These are phyloP conservation scores for Nannobrachium achirus DNA, from an alignment of 2,113 vertebrate species.

Conservation along the genomic window DNA sequence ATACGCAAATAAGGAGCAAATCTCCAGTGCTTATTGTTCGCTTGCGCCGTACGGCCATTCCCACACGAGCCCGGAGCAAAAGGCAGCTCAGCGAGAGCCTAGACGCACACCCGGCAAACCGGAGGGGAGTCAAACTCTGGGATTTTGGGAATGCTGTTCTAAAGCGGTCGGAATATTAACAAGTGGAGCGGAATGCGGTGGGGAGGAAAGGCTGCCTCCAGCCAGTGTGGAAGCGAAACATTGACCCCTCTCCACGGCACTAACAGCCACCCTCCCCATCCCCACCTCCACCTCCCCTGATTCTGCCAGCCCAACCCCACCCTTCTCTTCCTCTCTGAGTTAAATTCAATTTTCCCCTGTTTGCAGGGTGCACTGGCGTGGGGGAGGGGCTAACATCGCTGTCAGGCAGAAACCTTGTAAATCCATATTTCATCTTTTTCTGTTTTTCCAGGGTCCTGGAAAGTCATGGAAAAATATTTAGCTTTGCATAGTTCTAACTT, in stretches of 20 bases:
- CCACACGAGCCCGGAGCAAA: too few species aligned
- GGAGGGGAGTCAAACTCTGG: not conserved
- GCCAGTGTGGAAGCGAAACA: conserved; percentile 45
- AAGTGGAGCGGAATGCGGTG: not conserved
- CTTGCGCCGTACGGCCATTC: not conserved
- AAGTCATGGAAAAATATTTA: too few species aligned
- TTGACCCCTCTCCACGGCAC: conserved; percentile 15
- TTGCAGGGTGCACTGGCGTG: conserved; percentile 1
- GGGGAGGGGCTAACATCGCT: not conserved
- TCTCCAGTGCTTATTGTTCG: not conserved
- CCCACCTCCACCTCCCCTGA: conserved; percentile 19
- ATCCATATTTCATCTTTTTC: too few species aligned
- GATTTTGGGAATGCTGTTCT: conserved; percentile 6
- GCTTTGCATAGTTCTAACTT: too few species aligned
- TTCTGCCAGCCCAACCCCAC: conserved; percentile 10
- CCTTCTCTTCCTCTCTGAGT: conserved; percentile 28
- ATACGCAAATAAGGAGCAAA: conserved; percentile 1
- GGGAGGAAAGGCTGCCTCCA: conserved; percentile 28
- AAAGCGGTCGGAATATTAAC: not conserved
- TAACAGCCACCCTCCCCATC: not conserved
- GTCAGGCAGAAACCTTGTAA: too few species aligned
- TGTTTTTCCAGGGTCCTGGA: too few species aligned
- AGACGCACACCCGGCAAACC: not conserved
- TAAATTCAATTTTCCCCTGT: conserved; percentile 52
- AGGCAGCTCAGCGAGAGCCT: too few species aligned